Conservation (phyloP, 1,140 invertebrate genomes). For the Drosophila chauvacae region DNA sequence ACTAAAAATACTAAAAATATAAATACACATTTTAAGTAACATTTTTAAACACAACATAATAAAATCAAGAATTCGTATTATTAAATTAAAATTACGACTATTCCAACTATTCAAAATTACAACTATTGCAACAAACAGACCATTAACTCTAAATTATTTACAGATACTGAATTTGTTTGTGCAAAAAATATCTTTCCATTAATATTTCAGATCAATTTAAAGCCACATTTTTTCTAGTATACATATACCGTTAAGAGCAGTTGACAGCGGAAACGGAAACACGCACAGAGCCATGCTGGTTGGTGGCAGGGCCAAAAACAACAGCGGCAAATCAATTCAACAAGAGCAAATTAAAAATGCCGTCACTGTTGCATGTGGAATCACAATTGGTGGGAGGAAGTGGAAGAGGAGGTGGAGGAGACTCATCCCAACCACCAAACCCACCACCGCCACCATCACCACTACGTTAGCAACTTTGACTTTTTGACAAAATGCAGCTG, state of each 20-base stretch:
- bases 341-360: slow-evolving; percentile 74
- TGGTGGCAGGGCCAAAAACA: slow-evolving; percentile 12
- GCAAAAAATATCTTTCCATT: background rate
- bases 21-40: no score
- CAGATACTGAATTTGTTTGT: background rate
- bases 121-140: background rate
- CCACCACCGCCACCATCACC: background rate
- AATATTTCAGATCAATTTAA: background rate
- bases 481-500: slow-evolving; percentile 72
- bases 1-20: no score
- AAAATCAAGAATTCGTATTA: no score
- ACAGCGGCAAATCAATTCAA: slow-evolving; percentile 64
- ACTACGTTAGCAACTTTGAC: slow-evolving; percentile 39
- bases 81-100: no score
- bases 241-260: background rate
- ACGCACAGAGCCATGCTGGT: slow-evolving; percentile 23
- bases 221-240: background rate
- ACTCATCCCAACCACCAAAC: background rate
- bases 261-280: slow-evolving; percentile 70
- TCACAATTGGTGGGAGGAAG: slow-evolving; percentile 31
- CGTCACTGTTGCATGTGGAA: slow-evolving; percentile 64
- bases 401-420: background rate
- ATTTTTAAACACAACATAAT: no score
- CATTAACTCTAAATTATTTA: background rate
- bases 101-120: background rate